Evolutionary conservation across 2,888 invertebrate species (phyloP).

Genomic region (Phengaris alcon): DNA sequence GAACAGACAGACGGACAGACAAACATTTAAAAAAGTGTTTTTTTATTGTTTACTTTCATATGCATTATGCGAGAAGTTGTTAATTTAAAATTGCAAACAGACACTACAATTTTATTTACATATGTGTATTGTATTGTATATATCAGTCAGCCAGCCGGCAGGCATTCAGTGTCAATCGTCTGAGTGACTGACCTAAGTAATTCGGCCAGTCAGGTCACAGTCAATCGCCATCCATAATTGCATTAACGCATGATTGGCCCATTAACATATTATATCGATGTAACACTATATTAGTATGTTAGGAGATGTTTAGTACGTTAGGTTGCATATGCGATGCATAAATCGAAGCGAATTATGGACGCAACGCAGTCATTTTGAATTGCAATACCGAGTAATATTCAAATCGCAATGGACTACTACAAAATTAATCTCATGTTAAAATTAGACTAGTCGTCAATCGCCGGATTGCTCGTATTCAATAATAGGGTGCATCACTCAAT

Average conservation of each 20-base stretch:
- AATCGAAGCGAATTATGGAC: conserved; percentile 18
- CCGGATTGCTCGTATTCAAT: too few species aligned
- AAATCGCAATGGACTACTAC: conserved; percentile 1
- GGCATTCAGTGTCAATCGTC: neutral
- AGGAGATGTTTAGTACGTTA: conserved; percentile 13
- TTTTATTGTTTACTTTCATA: too few species aligned
- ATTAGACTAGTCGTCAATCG: neutral
- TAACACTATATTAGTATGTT: conserved; percentile 11
- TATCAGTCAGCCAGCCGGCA: neutral
- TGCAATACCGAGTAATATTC: conserved; percentile 2
- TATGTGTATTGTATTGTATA: too few species aligned
- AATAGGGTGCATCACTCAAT: too few species aligned
- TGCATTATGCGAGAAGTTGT: too few species aligned
- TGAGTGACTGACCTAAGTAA: neutral
- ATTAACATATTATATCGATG: conserved; percentile 13
- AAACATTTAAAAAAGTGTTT: too few species aligned
- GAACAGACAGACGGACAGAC: too few species aligned
- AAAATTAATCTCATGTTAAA: neutral
- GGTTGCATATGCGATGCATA: conserved; percentile 17
- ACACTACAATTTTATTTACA: too few species aligned
- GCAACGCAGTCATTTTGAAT: conserved; percentile 9
- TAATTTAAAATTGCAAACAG: too few species aligned
- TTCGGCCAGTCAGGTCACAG: neutral
- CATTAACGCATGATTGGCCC: conserved; percentile 20
- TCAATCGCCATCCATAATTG: neutral